Conservation (phyloP, 37 sponge, comb jelly and placozoan genomes). For the Crambe crambe region DNA sequence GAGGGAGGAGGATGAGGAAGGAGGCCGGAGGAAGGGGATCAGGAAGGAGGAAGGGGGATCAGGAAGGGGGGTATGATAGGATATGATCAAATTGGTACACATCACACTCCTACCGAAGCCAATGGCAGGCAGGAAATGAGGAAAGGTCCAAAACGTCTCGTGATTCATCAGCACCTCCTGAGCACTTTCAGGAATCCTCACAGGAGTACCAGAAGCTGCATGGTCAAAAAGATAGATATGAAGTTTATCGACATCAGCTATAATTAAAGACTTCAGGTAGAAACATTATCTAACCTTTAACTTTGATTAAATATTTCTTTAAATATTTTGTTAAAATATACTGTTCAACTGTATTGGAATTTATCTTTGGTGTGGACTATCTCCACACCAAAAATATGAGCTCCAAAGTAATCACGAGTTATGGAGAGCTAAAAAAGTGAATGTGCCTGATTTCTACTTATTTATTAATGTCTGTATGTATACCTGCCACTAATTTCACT, state of each 20-base stretch:
- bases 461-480: background rate
- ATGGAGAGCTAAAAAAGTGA: too few species aligned
- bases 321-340: background rate
- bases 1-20: too few species aligned
- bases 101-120: slow-evolving; percentile 57
- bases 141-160: slow-evolving; percentile 63
- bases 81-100: too few species aligned
- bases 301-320: background rate
- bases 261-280: background rate
- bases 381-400: too few species aligned
- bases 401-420: too few species aligned
- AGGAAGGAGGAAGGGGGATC: too few species aligned
- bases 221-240: background rate
- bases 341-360: too few species aligned
- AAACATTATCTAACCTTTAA: too few species aligned
- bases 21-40: too few species aligned
- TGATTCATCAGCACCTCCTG: slow-evolving; percentile 49
- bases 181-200: slow-evolving; percentile 36
- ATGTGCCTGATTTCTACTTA: too few species aligned
- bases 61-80: too few species aligned
- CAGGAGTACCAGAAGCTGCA: slow-evolving; percentile 31
- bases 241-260: background rate
- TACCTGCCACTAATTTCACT: slow-evolving; percentile 25
- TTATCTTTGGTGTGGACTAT: too few species aligned
- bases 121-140: slow-evolving; percentile 52